Conservation (phyloP, 2,113 vertebrate genomes). For the Larimichthys polyactis region DNA sequence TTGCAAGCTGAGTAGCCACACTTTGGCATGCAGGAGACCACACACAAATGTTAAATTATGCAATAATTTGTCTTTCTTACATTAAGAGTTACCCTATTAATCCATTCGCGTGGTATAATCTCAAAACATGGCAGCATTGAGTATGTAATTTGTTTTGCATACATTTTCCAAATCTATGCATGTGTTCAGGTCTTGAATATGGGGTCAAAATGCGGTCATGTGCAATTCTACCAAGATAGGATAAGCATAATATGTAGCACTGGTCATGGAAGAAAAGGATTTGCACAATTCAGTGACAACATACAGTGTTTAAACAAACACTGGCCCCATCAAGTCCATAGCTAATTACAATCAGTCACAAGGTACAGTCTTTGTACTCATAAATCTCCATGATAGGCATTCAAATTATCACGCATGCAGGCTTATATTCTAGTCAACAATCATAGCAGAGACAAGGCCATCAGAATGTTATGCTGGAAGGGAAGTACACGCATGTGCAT, state of each 20-base stretch:
- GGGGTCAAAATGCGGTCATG: constrained; percentile 11
- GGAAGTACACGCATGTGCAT: constrained; percentile 13
- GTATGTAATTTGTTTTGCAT: constrained; percentile 2
- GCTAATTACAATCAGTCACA: constrained; percentile 34
- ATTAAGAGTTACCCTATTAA: constrained; percentile 8
- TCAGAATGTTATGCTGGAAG: constrained; percentile 14
- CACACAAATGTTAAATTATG: constrained; percentile 40
- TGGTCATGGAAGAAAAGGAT: constrained; percentile 10
- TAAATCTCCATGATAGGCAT: constrained; percentile 10
- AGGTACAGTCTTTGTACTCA: constrained; percentile 21
- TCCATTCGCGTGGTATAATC: constrained; percentile 34
- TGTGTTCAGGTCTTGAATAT: neutral
- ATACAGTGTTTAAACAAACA: neutral
- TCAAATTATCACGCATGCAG: constrained; percentile 10
- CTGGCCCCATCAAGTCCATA: neutral
- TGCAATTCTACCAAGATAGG: neutral
- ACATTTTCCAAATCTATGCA: neutral
- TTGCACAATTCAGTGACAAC: constrained; percentile 16
- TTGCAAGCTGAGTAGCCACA: constrained; percentile 33
- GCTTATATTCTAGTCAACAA: constrained; percentile 42
- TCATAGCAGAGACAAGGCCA: constrained; percentile 37
- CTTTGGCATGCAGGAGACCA: constrained; percentile 12
- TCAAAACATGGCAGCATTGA: neutral
- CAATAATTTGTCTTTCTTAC: constrained; percentile 29
- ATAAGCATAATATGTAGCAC: neutral